Percentiles rank a stretch among this genome's conserved stretches.
Evolutionary conservation across 2,888 invertebrate genomes (phyloP).

Genomic region (Gastracanthus pulcherrimus): DNA sequence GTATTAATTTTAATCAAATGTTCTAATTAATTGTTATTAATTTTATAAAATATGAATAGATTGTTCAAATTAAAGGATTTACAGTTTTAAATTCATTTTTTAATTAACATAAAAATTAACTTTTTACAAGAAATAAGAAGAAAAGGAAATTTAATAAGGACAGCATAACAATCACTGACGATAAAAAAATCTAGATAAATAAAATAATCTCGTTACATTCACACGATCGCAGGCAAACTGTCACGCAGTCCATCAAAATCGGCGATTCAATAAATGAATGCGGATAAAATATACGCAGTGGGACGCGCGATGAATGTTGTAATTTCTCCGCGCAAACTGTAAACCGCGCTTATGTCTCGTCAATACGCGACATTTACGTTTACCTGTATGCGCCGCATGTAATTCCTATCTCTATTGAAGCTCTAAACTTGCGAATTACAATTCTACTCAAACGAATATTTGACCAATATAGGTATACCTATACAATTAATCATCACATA

Average conservation of each 20-base stretch:
- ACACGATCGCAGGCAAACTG: background rate
- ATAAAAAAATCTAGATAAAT: background rate
- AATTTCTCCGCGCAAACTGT: slow-evolving; percentile 10
- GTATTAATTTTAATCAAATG: too few species aligned
- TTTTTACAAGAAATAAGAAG: too few species aligned
- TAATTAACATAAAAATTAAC: too few species aligned
- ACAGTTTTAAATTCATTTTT: too few species aligned
- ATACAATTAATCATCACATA: too few species aligned
- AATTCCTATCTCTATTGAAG: slow-evolving; percentile 7
- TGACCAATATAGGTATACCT: too few species aligned
- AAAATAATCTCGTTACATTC: slow-evolving; percentile 7
- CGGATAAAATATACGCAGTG: background rate
- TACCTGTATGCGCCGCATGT: background rate
- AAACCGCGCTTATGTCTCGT: slow-evolving; percentile 35
- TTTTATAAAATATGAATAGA: too few species aligned
- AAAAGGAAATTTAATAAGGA: too few species aligned
- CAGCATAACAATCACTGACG: background rate
- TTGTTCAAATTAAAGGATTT: too few species aligned
- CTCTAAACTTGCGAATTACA: background rate
- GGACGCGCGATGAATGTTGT: background rate
- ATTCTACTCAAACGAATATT: background rate
- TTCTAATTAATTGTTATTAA: too few species aligned
- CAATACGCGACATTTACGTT: slow-evolving; percentile 43
- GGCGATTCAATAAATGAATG: slow-evolving; percentile 2
- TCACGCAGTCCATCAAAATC: slow-evolving; percentile 12